Base-by-base conservation (phyloP, 2,888 invertebrate species). In the Cancer borealis region DNA sequence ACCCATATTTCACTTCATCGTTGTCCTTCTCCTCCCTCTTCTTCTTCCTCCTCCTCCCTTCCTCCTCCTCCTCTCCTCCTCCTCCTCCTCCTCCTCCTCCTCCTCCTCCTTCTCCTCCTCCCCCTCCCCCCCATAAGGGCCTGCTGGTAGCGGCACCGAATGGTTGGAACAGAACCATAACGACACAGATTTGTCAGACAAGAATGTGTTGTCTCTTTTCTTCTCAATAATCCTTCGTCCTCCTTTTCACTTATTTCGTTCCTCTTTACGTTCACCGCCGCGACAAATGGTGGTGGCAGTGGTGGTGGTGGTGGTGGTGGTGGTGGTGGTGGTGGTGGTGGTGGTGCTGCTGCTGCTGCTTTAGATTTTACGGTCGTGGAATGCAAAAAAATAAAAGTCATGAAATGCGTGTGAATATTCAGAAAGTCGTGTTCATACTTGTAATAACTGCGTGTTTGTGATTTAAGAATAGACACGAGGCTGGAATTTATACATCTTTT, bases 101-200 rank as follows among this genome's bases (percentile, higher is more conserved):
- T 92, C 92, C 45, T 92, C 92, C 84, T 92, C 79, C 47, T 49
- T 26, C 90, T 46, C 49, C 30, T 49, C 49, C 90, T 90, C 26
- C 90, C 14, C 90, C 49, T 14, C n/a, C n/a, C 17, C 89, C 89
- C 2, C 89, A 10, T 21, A 1, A 46, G 26, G 17, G 88, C 84
- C 30, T 10, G 88, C 46, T 46, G 46, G 88, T 39, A n/a, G 17
- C 54, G 54, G 54, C 54, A 54, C 14, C 54, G 54, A 54, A 54
- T 88, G 88, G 88, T 14, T 39, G 46, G 21, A 21, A 17, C 26
- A 46, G 88, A 88, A 21, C 45, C 45, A 21, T 88, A 46, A 45
- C 45, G 88, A 88, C 88, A 1, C 45, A 39, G 21, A 46, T 88
- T 88, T 46, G 21, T 88, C 45, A 21, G 26, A 8, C 8, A 2